Evolutionary conservation across 2,797 vertebrate genomes (phyloP), one percentile per base, ranked within the genome.

Genomic region (Kryptolebias ocellatus): DNA sequence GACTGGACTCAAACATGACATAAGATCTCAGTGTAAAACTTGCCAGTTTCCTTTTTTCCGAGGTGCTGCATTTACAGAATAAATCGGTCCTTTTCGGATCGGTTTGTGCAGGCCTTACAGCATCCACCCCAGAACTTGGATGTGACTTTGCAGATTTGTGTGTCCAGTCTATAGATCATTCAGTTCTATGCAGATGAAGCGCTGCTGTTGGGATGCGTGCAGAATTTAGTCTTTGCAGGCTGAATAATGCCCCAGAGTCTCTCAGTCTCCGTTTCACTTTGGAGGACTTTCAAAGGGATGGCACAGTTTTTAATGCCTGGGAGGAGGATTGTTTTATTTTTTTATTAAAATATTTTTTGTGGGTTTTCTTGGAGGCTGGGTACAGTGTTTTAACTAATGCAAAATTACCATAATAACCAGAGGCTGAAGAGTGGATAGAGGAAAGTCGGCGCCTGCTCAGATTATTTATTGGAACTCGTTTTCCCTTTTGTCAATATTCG

Each of bases 231-330:
- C 57, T 31, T 24, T 64, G 29, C 78, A 31, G 70, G 39, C 64
- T 87, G 83, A 89, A 90, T 88, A 90, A 88, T 91, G 74, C 70
- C 59, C 29, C 27, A 28, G 64, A 84, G 84, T 75, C 44, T 65
- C 63, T 88, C 81, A 76, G 84, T 87, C 83, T 83, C 66, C 83
- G 83, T 89, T 81, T 87, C 53, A 77, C 74, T 61, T 66, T 56
- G 67, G 69, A 81, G 62, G 70, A 59, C 79, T 79, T 78, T 81
- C 64, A 67, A 70, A 71, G 64, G 53, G 75, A 54, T 44, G 44
- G 67, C 60, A 60, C 53, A 59, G 68, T 76, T 84, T 74, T 78
- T 31, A 44, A 56, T 76, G 65, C 70, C 65, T 76, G 64, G 45
- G 46, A 69, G 74, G 67, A 51, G 4, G 31, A 34, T 24, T 60